Evolutionary conservation across 2,113 vertebrate genomes (phyloP), one percentile per base, ranked within the genome.

Genomic region (Amazona guildingii): DNA sequence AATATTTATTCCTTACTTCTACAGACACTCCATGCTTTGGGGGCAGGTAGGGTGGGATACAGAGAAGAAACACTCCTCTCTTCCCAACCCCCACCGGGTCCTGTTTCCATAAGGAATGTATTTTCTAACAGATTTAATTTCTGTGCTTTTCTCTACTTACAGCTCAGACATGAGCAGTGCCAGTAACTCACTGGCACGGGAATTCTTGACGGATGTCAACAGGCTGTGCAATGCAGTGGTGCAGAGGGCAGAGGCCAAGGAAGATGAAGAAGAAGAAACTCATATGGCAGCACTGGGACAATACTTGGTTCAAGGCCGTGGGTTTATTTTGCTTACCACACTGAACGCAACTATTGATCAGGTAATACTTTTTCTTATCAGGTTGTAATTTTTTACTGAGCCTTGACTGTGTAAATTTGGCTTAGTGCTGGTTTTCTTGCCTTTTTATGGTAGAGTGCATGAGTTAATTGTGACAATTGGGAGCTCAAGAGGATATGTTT

Each of bases 151-250:
- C 5, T 87, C 31, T 93, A n/a, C 92, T 95, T 91, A 10, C 83
- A 99, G 99, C 98, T 99, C 98, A 97, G 99, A 99, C 98, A 99
- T 99, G 99, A 99, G 99, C 98, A 98, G 98, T 49, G 98, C 98
- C 97, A 99, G 99, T 98, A 99, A 99, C 97, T 99, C 98, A 18
- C 95, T 99, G 98, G 99, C 99, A 77, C 98, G 99, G 96, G 99
- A 99, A 97, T 99, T 99, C 98, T 98, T 99, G 97, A 99, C 99
- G 0, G 99, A 99, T 95, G 99, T 99, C 82, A 99, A 99, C 97
- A 98, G 98, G 43, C 98, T 99, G 84, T 99, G 99, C 98, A 99
- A 99, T 94, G 99, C 98, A 0, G 98, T 99, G 98, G 98, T 98
- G 23, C 99, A 99, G 97, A 98, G 98, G 92, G 98, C 97, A 5